Evolutionary conservation across 2,888 invertebrate genomes (phyloP), one percentile per base, ranked within the genome.

Genomic region (Sinopyrophorus schimmeli): DNA sequence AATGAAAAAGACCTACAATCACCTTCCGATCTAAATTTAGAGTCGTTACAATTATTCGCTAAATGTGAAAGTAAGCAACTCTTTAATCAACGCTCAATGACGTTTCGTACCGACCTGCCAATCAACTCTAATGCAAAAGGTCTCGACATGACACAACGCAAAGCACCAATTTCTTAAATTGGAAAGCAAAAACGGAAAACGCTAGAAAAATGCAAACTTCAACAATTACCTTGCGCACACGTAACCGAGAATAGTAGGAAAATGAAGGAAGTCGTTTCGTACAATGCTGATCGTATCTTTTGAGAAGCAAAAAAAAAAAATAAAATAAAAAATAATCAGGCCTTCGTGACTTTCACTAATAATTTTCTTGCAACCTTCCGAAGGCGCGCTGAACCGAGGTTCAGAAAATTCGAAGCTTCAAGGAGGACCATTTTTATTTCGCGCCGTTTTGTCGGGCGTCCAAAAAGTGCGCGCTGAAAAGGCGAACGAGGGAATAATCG

Each of bases 51-150:
- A n/a, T n/a, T n/a, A n/a, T n/a, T n/a, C n/a, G 39, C 28, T 46
- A 38, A 28, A 46, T 46, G 46, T 46, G 46, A 46, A 46, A 46
- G 46, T 46, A 46, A 23, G 17, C 41, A 42, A 23, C 38, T 31
- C 23, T 46, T 46, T 46, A 38, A 46, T 46, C 38, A 46, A 38
- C 30, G 11, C 28, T 46, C 46, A 46, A 46, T 46, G 46, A 46
- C 46, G 38, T 38, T 38, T 17, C 24, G 38, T 38, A 46, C n/a
- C 38, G 46, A 38, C 46, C 37, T 46, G 38, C 37, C 46, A 46
- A 46, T 46, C 37, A 46, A 38, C 17, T 38, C 24, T 18, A 46
- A 46, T 46, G 15, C 18, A 46, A 43, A 43, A 43, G 31, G 31
- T 38, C 28, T 43, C 26, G 9, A 27, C 27, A n/a, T n/a, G n/a